Percentiles rank a stretch among this genome's conserved stretches.
Conservation (phyloP, 2,888 invertebrate species). For the Cantharis flavilabris region DNA sequence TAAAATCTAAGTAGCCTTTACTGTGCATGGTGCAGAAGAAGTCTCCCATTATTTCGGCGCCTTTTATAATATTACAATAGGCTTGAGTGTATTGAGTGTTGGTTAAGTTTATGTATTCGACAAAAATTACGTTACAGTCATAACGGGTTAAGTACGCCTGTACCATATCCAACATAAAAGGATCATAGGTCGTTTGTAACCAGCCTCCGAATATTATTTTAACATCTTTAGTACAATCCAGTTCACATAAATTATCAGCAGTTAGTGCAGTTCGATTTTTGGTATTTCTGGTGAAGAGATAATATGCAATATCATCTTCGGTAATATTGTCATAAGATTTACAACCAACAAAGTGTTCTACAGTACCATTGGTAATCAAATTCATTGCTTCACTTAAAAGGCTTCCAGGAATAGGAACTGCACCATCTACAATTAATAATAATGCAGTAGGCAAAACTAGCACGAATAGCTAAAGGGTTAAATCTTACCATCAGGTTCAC, state of each 20-base stretch:
- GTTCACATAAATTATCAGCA: neutral
- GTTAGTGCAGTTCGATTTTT: neutral
- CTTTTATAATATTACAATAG: neutral
- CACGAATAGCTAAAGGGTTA: no score
- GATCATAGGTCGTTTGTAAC: neutral
- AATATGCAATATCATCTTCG: neutral
- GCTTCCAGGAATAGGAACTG: no score
- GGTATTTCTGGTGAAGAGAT: neutral
- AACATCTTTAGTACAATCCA: neutral
- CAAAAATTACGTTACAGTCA: neutral
- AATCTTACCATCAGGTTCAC: no score
- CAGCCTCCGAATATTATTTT: neutral
- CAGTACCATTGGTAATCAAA: neutral
- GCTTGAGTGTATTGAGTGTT: neutral
- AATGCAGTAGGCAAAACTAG: no score
- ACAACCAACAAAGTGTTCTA: neutral
- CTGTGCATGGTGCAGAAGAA: neutral
- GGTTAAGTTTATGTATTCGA: neutral
- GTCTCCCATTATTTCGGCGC: neutral
- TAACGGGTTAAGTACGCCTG: neutral
- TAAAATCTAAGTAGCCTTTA: neutral
- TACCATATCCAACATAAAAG: neutral
- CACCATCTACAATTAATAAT: no score
- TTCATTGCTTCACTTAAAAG: neutral
- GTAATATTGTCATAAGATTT: neutral